Evolutionary conservation across 2,888 invertebrate species (phyloP), one percentile per base, ranked within the genome.

Genomic region (Saturnia pavonia): DNA sequence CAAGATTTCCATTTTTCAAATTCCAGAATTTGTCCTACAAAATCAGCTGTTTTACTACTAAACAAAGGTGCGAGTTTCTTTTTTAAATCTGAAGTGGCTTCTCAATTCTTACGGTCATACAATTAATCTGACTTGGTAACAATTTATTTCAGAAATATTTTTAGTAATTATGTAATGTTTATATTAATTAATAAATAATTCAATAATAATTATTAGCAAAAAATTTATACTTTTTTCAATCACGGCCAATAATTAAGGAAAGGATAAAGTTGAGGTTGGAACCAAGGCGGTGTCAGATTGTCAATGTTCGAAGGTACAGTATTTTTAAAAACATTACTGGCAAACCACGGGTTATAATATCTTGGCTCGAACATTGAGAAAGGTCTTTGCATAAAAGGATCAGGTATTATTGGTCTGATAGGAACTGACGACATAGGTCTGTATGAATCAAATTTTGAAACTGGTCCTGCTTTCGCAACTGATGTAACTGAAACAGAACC

Each of bases 401-500:
- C 76, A 6, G 78, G 74, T 11, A 69, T 72, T 19, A 67, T 48
- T 19, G 69, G 67, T 43, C 76, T 74, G 63, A 77, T 70, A 11
- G 79, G 78, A 65, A 76, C 73, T 73, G 78, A 75, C n/a, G 75
- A 72, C 25, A 78, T 72, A 22, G 70, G 69, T 65, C 79, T 77
- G 77, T 81, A 80, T 4, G 74, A 60, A 57, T 77, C 69, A 1
- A 72, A 73, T 65, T 72, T 68, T n/a, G 79, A 71, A 2, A 76
- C 75, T 7, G 81, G 81, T 43, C 85, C 82, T 4, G 82, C 76
- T 42, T 80, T 80, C 0, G 86, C 81, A 22, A 87, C 78, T 0
- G 90, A 85, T 0, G 87, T 82, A 0, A 88, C 87, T 0, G 87
- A 80, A 0, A 88, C 83, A 14, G 86, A 86, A 3, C 87, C 88